Base-by-base conservation (phyloP, 2,888 invertebrate species). In the Biston stratarius region DNA sequence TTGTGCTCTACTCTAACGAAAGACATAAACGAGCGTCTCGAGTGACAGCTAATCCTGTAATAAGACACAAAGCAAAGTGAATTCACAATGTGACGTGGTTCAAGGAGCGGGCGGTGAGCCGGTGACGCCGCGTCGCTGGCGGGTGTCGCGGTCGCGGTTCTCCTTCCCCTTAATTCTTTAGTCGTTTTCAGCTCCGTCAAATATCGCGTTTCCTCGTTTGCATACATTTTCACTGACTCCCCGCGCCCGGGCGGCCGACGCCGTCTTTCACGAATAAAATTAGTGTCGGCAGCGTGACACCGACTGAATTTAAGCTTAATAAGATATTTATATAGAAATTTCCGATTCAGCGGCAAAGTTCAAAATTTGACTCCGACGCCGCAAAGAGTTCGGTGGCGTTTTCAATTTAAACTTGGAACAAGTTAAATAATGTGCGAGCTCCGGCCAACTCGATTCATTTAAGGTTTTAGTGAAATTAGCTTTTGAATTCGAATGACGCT, bases 251-350 rank as follows among this genome's bases (percentile, higher is more conserved):
- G 73, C 79, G 79, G 77, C 87, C 84, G 83, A 83, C 85, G 86
- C 86, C 91, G 92, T 91, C 92, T 90, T 86, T 92, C 88, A 88
- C 88, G 89, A 91, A 93, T 91, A 89, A 93, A 91, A 93, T 94
- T 94, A 93, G 92, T 92, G 93, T 94, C 93, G 89, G 93, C 93
- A 90, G 87, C 90, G 91, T 92, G 93, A 93, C 93, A 93, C 91
- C 92, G 90, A 94, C 92, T 89, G 91, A 93, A 91, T 93, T 93
- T 92, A 90, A 92, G 89, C 93, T 81, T 92, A 91, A 92, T 94
- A 93, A 92, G 90, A 92, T 93, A 94, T 94, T 94, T 94, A 94
- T 94, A 92, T 92, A 92, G 94, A 92, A 90, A 91, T 93, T 92
- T 92, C 91, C 91, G 86, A 94, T 94, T 94, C 93, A 92, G 89